phyloP scores from a whole-genome alignment of 1,140 invertebrate genomes.

The Rhagoletis pomonella region DNA sequence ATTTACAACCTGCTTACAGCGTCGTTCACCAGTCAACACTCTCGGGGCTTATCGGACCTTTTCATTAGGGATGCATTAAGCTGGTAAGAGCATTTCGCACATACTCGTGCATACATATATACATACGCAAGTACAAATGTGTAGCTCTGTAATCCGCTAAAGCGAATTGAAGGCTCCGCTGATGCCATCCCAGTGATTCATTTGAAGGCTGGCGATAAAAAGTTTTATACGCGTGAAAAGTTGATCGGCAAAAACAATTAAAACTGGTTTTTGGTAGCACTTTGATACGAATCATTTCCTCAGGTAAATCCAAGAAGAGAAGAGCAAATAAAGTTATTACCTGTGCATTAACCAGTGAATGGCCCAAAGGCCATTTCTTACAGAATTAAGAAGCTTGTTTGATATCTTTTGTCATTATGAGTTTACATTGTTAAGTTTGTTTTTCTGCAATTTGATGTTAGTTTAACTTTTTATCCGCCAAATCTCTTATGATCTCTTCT shows the following conservation, averaged over 20 bases:
- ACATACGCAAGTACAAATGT: background rate
- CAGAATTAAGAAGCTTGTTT: too few relatives aligned
- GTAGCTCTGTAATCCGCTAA: conserved; percentile 29
- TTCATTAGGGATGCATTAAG: conserved; percentile 52
- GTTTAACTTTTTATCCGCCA: too few relatives aligned
- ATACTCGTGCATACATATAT: background rate
- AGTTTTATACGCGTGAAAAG: background rate
- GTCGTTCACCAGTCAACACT: conserved; percentile 39
- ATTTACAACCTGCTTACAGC: conserved; percentile 51
- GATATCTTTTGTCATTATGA: too few relatives aligned
- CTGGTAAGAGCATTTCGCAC: conserved; percentile 13
- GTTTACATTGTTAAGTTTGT: too few relatives aligned
- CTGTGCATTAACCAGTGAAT: too few relatives aligned
- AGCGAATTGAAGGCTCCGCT: background rate
- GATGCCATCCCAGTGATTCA: background rate
- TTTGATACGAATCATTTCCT: background rate
- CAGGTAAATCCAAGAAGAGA: background rate
- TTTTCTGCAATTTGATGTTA: too few relatives aligned
- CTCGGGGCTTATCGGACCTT: conserved; percentile 40
- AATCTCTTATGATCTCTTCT: too few relatives aligned
- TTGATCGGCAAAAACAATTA: background rate
- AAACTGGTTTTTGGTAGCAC: conserved; percentile 36
- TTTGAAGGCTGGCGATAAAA: background rate
- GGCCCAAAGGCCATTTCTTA: too few relatives aligned
- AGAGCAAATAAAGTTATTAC: too few relatives aligned